Base-by-base conservation (phyloP, 2,888 invertebrate species). In the Schrankia costaestrigalis region DNA sequence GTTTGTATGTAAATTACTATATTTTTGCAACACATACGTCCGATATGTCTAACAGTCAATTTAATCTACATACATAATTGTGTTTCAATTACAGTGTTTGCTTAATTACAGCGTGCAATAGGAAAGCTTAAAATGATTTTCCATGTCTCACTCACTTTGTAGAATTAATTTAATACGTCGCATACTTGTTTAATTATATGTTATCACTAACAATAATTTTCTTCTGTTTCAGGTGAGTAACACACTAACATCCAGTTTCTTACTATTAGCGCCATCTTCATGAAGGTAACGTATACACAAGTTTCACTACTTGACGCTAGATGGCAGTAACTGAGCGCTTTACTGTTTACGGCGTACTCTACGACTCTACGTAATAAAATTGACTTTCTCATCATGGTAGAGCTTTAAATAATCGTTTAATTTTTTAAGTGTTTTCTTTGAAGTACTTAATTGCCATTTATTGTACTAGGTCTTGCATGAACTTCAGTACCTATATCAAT, bases 151-250 rank as follows among this genome's bases (percentile, higher is more conserved):
- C n/a, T n/a, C n/a, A n/a, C n/a, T n/a, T n/a, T n/a, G n/a, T n/a
- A n/a, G n/a, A n/a, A n/a, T n/a, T n/a, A n/a, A n/a, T n/a, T n/a
- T n/a, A n/a, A n/a, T n/a, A n/a, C n/a, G n/a, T n/a, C n/a, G n/a
- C n/a, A n/a, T n/a, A n/a, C n/a, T n/a, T 11, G 9, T 39, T 14
- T 14, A 12, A 31, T 33, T 28, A 26, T 9, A 37, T 9, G 8
- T 21, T 27, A 26, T 41, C 26, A 30, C n/a, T 48, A 26, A 50
- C 21, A 10, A 35, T 26, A 21, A 38, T 26, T 31, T 44, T 57
- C 24, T 59, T 65, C 72, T 81, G 78, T 90, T 89, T 44, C 86
- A 90, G 90, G 90, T 91, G 90, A 91, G 90, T 90, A 75, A 29
- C 10, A 15, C 13, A 10, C 3, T 11, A 21, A 9, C 18, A 8